Evolutionary conservation across 1,140 invertebrate genomes (phyloP).

Genomic region (Caenorhabditis remanei): DNA sequence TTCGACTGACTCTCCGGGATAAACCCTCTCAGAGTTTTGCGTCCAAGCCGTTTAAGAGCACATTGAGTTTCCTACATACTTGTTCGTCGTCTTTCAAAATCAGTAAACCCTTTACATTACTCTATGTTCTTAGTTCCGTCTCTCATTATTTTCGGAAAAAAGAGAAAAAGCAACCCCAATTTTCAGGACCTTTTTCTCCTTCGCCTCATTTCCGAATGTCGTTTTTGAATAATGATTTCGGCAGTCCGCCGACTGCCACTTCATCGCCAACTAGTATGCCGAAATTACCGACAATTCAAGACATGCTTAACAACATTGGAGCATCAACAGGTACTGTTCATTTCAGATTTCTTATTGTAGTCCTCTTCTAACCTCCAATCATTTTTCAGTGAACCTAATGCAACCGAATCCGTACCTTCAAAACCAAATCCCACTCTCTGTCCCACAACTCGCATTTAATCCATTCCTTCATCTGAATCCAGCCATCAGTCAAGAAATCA

Average conservation of each 20-base stretch:
- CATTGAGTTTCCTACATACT: neutral
- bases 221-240: conserved; percentile 54
- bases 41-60: conserved; percentile 29
- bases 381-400: conserved; percentile 37
- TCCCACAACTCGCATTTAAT: conserved; percentile 14
- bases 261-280: conserved; percentile 13
- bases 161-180: neutral
- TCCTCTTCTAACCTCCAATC: neutral
- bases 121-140: conserved; percentile 7
- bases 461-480: conserved; percentile 43
- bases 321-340: conserved; percentile 4
- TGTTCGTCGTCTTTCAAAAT: neutral
- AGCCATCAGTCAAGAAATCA: conserved; percentile 47
- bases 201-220: conserved; percentile 51
- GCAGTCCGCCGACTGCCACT: conserved; percentile 37
- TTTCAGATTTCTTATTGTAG: neutral
- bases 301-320: conserved; percentile 48
- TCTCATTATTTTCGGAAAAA: conserved; percentile 42
- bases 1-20: neutral
- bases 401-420: conserved; percentile 27
- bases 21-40: conserved; percentile 48
- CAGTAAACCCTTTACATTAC: neutral
- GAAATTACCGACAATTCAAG: conserved; percentile 38
- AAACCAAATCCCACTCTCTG: conserved; percentile 11
- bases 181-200: conserved; percentile 24